phyloP scores from a whole-genome alignment of 2,113 vertebrate genomes.

The Quiscalus mexicanus region DNA sequence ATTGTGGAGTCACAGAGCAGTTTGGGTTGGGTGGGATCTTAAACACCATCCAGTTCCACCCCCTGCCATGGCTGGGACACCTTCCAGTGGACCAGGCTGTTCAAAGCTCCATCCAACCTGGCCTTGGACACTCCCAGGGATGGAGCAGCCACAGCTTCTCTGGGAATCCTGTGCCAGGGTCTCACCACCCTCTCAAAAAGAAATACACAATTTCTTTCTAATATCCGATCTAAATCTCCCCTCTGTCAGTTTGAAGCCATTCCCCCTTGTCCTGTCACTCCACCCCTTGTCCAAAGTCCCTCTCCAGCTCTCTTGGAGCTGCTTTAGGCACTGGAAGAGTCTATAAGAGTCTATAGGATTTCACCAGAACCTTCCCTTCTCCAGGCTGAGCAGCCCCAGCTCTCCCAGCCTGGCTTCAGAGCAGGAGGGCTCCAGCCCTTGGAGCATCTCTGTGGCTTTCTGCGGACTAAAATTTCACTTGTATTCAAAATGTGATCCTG shows the following conservation, averaged over 20 bases:
- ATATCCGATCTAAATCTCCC: neutral
- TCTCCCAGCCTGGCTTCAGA: neutral
- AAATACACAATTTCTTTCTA: neutral
- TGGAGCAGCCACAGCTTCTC: neutral
- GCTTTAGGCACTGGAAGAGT: neutral
- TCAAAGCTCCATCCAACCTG: neutral
- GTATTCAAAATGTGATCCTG: neutral
- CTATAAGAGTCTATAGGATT: neutral
- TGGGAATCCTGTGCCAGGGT: rapidly evolving
- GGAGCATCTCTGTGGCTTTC: neutral
- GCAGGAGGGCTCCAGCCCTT: neutral
- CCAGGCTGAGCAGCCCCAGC: neutral
- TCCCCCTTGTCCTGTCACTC: neutral
- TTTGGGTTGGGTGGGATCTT: neutral
- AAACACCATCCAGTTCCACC: too few species aligned
- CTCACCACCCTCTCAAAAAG: neutral
- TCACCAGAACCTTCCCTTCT: neutral
- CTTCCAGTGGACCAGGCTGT: neutral
- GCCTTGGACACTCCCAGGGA: neutral
- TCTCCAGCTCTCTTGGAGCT: neutral
- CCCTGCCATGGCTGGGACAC: neutral
- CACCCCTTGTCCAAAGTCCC: neutral
- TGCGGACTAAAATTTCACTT: neutral
- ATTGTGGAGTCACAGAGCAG: neutral
- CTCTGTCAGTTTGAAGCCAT: neutral